phyloP scores from a whole-genome alignment of 2,888 invertebrate genomes.

The Meteorus colon region DNA sequence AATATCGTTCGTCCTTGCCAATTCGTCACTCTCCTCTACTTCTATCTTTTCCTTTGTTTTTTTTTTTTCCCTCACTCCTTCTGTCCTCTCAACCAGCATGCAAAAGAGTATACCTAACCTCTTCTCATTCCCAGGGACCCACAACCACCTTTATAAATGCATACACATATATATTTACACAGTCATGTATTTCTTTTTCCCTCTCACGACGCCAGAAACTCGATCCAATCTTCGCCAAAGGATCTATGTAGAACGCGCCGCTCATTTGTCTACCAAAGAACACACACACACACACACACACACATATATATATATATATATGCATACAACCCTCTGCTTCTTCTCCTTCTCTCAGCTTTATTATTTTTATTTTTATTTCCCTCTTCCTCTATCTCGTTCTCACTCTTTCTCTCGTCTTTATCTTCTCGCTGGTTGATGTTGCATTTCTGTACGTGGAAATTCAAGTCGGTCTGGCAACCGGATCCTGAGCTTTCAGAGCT shows the following conservation, averaged over 20 bases:
- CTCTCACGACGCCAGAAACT: slow-evolving; percentile 70
- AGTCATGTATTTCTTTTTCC: slow-evolving; percentile 53
- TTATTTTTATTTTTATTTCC: slow-evolving; percentile 18
- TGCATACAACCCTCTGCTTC: not conserved
- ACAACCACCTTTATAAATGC: slow-evolving; percentile 15
- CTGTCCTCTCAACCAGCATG: not conserved
- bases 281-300: slow-evolving; percentile 56
- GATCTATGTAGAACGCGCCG: slow-evolving; percentile 72
- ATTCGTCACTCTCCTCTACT: slow-evolving; percentile 29
- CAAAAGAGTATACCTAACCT: not conserved
- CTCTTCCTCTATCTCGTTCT: no score
- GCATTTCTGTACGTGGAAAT: slow-evolving; percentile 47
- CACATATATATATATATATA: not conserved
- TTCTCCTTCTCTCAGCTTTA: slow-evolving; percentile 39
- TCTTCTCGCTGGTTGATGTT: slow-evolving; percentile 38
- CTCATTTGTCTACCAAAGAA: slow-evolving; percentile 71
- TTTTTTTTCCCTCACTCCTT: not conserved
- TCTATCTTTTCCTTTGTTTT: slow-evolving; percentile 19
- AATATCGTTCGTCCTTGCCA: slow-evolving; percentile 13
- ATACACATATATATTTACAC: slow-evolving; percentile 28
- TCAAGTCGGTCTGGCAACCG: slow-evolving; percentile 33
- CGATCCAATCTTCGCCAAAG: slow-evolving; percentile 69
- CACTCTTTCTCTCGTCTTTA: no score
- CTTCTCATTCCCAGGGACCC: slow-evolving; percentile 44
- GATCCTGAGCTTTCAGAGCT: slow-evolving; percentile 14